A percentile compares a stretch with the other conserved stretches of the same genome.
phyloP scores from a whole-genome alignment of 2,113 vertebrate genomes.

The Amblyopsis rosae region DNA sequence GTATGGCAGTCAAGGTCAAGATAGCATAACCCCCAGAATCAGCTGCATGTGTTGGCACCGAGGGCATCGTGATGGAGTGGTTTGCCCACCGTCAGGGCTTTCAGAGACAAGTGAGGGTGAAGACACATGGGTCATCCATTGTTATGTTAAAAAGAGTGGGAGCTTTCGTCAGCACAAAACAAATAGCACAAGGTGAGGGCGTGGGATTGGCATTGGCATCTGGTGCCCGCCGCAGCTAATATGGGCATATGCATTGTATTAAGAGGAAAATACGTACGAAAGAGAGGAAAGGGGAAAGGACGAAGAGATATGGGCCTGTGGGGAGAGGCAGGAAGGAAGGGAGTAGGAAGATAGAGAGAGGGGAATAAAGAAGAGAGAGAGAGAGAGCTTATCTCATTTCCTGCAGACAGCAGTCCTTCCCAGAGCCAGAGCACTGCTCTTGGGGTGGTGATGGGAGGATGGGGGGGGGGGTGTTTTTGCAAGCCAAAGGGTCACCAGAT shows the following conservation, averaged over 20 bases:
- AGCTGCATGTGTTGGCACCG: conserved; percentile 56
- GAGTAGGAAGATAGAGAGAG: conserved; percentile 2
- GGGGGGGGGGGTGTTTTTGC: conserved; percentile 27
- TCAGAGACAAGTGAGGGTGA: conserved; percentile 54
- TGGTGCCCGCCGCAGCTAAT: conserved; percentile 8
- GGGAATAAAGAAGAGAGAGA: conserved; percentile 22
- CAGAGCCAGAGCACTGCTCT: conserved; percentile 31
- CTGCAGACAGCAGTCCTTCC: conserved; percentile 64
- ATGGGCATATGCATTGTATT: neutral
- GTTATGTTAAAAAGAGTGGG: conserved; percentile 36
- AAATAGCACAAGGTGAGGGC: conserved; percentile 47
- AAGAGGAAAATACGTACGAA: conserved; percentile 12
- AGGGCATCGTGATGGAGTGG: conserved; percentile 55
- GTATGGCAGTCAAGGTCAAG: conserved; percentile 55
- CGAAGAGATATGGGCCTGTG: neutral
- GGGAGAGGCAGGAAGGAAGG: neutral
- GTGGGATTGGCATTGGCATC: conserved; percentile 12
- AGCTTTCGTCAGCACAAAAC: conserved; percentile 61
- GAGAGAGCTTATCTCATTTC: conserved; percentile 62
- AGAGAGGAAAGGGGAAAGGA: conserved; percentile 18
- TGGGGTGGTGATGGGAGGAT: neutral
- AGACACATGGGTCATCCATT: conserved; percentile 55
- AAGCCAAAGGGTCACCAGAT: conserved; percentile 61
- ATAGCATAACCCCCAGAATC: conserved; percentile 56
- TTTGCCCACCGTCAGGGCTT: conserved; percentile 61